These are phyloP conservation scores for Melanotaenia nigrans DNA, from an alignment of 2,797 vertebrate species.

Conservation along the genomic window DNA sequence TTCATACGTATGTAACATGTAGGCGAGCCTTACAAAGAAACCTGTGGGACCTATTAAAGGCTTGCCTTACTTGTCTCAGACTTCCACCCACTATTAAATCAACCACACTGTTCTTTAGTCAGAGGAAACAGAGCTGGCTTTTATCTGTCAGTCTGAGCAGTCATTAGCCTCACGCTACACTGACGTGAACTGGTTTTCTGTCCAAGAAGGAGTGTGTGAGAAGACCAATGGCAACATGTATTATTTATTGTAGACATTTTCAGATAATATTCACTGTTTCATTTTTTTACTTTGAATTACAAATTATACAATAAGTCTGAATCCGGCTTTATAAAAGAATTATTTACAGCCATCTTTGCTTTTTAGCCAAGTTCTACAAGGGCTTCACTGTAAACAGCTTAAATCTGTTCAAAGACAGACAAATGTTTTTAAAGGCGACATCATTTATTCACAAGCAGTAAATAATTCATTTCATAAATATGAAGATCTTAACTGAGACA, in stretches of 20 bases:
- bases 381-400: constrained; percentile 35
- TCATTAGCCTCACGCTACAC: constrained; percentile 1
- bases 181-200: constrained; percentile 9
- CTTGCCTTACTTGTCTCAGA: constrained; percentile 38
- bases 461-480: constrained; percentile 55
- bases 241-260: constrained; percentile 4
- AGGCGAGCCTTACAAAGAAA: constrained; percentile 33
- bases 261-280: neutral
- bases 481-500: constrained; percentile 30
- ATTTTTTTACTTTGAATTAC: constrained; percentile 5
- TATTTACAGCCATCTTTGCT: constrained; percentile 6
- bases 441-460: constrained; percentile 38
- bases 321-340: neutral
- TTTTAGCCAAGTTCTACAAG: neutral
- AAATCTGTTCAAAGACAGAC: constrained; percentile 52
- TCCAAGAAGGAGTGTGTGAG: neutral
- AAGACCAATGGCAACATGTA: neutral
- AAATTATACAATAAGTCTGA: constrained; percentile 17
- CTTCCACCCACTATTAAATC: constrained; percentile 41
- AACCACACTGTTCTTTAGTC: constrained; percentile 25
- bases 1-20: constrained; percentile 20
- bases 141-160: constrained; percentile 22
- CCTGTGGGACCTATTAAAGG: constrained; percentile 52
- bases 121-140: constrained; percentile 17
- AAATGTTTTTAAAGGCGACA: constrained; percentile 34